These are phyloP conservation scores for Mactromeris polynyma DNA, from an alignment of 2,888 invertebrate genomes.

Conservation along the genomic window DNA sequence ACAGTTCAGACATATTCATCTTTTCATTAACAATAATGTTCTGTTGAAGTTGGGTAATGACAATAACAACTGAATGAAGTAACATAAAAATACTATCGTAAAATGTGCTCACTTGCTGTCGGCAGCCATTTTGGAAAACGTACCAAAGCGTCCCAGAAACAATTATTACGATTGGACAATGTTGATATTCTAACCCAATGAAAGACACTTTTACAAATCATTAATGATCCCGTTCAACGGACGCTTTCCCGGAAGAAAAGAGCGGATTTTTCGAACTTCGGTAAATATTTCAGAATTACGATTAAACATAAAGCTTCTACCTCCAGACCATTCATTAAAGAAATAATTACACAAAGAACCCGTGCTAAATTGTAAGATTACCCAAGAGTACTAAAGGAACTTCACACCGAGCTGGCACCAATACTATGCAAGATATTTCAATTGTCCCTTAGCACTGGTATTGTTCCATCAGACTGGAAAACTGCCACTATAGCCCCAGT, in stretches of 20 bases:
- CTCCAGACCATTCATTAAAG: no score
- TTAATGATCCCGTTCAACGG: background rate
- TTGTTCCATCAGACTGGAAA: no score
- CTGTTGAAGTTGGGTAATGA: background rate
- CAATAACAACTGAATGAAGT: background rate
- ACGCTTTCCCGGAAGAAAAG: slow-evolving; percentile 7
- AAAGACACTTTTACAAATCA: background rate
- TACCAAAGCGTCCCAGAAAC: background rate
- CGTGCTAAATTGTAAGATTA: no score
- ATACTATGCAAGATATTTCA: no score
- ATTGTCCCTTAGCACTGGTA: no score
- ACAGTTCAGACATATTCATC: background rate
- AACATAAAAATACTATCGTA: background rate
- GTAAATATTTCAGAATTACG: background rate
- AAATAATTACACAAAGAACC: no score
- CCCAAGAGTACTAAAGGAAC: no score
- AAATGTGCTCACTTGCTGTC: slow-evolving; percentile 73
- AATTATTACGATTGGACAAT: background rate
- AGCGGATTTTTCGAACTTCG: slow-evolving; percentile 27
- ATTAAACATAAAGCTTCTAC: no score
- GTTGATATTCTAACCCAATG: background rate
- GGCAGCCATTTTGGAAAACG: slow-evolving; percentile 74
- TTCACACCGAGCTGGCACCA: no score
- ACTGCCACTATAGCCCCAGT: no score
- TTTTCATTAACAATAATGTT: background rate